Conservation (phyloP, 2,797 vertebrate genomes). For the Channallabes apus region DNA sequence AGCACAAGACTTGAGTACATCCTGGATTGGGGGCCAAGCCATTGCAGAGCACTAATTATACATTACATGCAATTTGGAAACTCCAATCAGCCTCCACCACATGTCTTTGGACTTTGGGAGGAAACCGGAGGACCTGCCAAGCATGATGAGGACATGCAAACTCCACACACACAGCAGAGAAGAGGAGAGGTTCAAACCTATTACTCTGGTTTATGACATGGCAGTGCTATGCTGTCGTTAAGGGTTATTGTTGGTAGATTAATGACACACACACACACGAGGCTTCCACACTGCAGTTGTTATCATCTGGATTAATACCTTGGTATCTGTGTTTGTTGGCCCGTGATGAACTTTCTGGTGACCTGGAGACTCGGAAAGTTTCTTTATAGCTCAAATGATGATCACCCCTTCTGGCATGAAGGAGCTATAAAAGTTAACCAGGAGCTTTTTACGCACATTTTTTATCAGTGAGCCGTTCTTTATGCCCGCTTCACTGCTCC, state of each 20-base stretch:
- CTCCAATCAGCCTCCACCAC: too few species aligned
- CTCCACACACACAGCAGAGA: too few species aligned
- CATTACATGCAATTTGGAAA: too few species aligned
- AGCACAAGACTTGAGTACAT: too few species aligned
- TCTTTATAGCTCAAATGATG: slow-evolving; percentile 24
- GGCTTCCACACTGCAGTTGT: neutral
- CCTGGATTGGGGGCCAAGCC: too few species aligned
- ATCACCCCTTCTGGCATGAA: neutral
- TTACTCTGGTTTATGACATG: too few species aligned
- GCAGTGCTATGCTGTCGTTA: neutral
- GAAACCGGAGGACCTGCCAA: too few species aligned
- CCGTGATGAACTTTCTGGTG: slow-evolving; percentile 21
- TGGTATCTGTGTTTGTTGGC: slow-evolving; percentile 8
- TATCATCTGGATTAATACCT: slow-evolving; percentile 23
- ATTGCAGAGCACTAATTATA: too few species aligned
- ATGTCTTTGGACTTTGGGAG: too few species aligned
- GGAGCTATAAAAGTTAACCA: slow-evolving; percentile 37
- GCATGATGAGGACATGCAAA: too few species aligned
- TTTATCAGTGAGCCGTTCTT: slow-evolving; percentile 20
- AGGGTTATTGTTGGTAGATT: neutral
- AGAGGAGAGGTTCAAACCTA: too few species aligned
- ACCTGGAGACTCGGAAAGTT: slow-evolving; percentile 29
- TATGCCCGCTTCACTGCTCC: slow-evolving; percentile 26
- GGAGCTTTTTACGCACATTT: slow-evolving; percentile 34
- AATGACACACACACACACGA: slow-evolving; percentile 1